Percentiles rank a stretch among this genome's conserved stretches.
Evolutionary conservation across 2,888 invertebrate genomes (phyloP).

Genomic region (Drosophila fungiperda): DNA sequence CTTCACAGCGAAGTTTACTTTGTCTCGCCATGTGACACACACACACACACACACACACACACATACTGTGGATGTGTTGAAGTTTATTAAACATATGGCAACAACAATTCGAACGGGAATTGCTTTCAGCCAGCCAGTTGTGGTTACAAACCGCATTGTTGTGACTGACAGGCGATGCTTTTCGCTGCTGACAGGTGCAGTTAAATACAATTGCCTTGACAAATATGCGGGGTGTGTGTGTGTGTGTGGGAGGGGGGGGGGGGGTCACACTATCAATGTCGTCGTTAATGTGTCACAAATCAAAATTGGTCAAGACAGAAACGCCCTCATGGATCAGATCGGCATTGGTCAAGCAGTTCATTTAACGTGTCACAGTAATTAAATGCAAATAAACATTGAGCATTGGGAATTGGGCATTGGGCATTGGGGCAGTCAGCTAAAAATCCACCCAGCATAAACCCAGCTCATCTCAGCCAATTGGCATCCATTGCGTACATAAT

Average conservation of each 20-base stretch:
- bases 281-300: constrained; percentile 64
- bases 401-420: too few relatives aligned
- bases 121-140: not conserved
- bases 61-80: constrained; percentile 41
- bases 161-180: constrained; percentile 37
- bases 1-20: constrained; percentile 70
- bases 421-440: constrained; percentile 15
- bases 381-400: constrained; percentile 70
- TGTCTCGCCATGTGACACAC: constrained; percentile 59
- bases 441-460: not conserved
- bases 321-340: constrained; percentile 28
- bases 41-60: constrained; percentile 11
- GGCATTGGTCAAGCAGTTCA: constrained; percentile 53
- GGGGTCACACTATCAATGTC: too few relatives aligned
- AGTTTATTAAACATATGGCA: constrained; percentile 72
- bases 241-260: too few relatives aligned
- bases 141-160: constrained; percentile 30
- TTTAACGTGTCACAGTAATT: constrained; percentile 77
- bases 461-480: not conserved
- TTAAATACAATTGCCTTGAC: constrained; percentile 68
- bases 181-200: constrained; percentile 56
- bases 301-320: constrained; percentile 71
- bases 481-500: constrained; percentile 27
- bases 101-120: not conserved
- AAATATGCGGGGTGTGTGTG: constrained; percentile 24